Evolutionary conservation across 2,113 vertebrate genomes (phyloP).

Genomic region (Polypterus senegalus): DNA sequence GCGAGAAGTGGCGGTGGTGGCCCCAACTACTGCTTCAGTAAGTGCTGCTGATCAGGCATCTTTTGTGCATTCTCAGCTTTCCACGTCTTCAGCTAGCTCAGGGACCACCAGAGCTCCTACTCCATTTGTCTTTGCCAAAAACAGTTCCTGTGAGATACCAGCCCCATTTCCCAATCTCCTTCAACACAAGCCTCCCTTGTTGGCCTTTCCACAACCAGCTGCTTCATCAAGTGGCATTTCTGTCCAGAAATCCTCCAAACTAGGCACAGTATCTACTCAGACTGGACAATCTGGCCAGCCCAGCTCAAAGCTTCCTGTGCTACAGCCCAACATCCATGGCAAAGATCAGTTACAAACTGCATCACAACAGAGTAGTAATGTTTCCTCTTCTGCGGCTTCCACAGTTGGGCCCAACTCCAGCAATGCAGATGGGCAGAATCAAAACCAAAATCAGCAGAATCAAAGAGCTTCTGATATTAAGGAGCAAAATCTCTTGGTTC

Average conservation of each 20-base stretch:
- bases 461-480: constrained; percentile 26
- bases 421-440: constrained; percentile 35
- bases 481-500: constrained; percentile 3
- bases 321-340: constrained; percentile 34
- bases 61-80: constrained; percentile 28
- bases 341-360: no score
- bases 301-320: constrained; percentile 43
- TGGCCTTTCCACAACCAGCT: constrained; percentile 71
- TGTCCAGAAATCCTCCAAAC: constrained; percentile 44
- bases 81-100: constrained; percentile 45
- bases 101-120: constrained; percentile 57
- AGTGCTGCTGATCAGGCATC: no score
- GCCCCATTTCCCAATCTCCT: constrained; percentile 82
- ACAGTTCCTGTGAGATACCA: constrained; percentile 63
- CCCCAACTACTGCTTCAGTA: no score
- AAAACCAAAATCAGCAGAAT: constrained; percentile 40
- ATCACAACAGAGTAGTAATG: not conserved
- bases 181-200: constrained; percentile 72
- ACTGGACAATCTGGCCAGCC: constrained; percentile 38
- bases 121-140: constrained; percentile 49
- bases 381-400: constrained; percentile 29
- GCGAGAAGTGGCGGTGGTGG: not conserved
- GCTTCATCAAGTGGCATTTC: constrained; percentile 53
- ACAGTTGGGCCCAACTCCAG: constrained; percentile 23
- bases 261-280: constrained; percentile 32